A percentile compares a stretch with the other conserved stretches of the same genome.
These are phyloP conservation scores for Drosophila aff. DNA, from an alignment of 1,140 invertebrate species.

Conservation along the genomic window DNA sequence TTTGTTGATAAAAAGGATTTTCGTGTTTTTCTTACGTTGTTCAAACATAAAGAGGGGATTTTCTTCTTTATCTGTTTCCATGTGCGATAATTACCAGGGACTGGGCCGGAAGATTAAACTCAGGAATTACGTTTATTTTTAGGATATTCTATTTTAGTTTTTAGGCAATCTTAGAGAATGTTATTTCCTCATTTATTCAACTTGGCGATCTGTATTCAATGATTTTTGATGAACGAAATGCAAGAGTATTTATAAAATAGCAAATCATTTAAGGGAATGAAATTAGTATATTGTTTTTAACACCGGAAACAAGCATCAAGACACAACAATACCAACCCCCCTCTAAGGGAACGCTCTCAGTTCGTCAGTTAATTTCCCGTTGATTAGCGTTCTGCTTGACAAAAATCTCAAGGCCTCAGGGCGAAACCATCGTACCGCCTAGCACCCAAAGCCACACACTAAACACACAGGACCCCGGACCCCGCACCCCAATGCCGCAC, in stretches of 20 bases:
- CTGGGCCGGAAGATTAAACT: background rate
- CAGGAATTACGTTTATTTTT: background rate
- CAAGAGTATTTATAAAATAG: too few species aligned
- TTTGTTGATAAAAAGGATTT: slow-evolving; percentile 69
- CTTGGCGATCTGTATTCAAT: background rate
- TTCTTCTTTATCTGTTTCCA: background rate
- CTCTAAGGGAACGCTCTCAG: background rate
- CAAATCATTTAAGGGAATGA: background rate
- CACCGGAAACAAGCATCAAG: background rate
- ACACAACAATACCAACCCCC: background rate
- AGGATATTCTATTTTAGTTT: background rate
- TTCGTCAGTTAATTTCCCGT: slow-evolving; percentile 58
- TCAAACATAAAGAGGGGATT: slow-evolving; percentile 28
- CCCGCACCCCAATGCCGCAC: slow-evolving; percentile 23
- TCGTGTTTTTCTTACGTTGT: slow-evolving; percentile 61
- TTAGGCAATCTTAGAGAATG: too few species aligned
- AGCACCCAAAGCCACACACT: slow-evolving; percentile 39
- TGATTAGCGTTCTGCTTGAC: slow-evolving; percentile 57
- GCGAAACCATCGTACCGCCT: slow-evolving; percentile 18
- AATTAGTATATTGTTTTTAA: background rate
- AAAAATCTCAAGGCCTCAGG: slow-evolving; percentile 5
- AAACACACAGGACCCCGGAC: slow-evolving; percentile 54
- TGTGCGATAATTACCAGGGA: background rate
- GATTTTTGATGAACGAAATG: background rate
- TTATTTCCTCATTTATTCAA: background rate